Evolutionary conservation across 2,797 vertebrate species (phyloP).

Genomic region (Allobates femoralis): DNA sequence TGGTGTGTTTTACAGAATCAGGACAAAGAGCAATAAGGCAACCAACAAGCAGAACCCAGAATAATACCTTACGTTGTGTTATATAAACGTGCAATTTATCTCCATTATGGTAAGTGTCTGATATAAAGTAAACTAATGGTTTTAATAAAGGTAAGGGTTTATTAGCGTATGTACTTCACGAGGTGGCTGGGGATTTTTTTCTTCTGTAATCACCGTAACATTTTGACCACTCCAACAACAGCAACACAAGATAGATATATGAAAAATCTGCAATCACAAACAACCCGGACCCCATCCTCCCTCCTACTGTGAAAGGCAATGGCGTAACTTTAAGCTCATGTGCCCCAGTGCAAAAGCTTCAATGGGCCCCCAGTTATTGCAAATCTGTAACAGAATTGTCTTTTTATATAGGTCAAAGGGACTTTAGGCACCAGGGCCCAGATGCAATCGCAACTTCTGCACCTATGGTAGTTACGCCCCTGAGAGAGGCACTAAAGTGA

Average conservation of each 20-base stretch:
- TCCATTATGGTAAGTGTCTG: not conserved
- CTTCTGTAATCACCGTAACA: not conserved
- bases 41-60: not conserved
- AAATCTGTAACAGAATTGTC: too few species aligned
- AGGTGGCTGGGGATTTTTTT: not conserved
- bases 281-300: too few species aligned
- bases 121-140: not conserved
- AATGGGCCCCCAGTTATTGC: too few species aligned
- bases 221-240: not conserved
- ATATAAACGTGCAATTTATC: not conserved
- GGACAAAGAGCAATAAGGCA: constrained; percentile 10
- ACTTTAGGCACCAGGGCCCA: too few species aligned
- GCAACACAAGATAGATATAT: not conserved
- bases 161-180: not conserved
- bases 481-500: too few species aligned
- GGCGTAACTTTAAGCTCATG: too few species aligned
- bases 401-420: too few species aligned
- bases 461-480: too few species aligned
- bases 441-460: too few species aligned
- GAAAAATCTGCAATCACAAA: not conserved
- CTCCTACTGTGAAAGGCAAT: too few species aligned
- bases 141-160: not conserved
- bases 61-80: not conserved
- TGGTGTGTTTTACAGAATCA: constrained; percentile 13
- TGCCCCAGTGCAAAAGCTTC: too few species aligned